Percentiles rank a stretch among this genome's conserved stretches.
phyloP scores from a whole-genome alignment of 2,888 invertebrate genomes.

The Chloroclystis v-ata region DNA sequence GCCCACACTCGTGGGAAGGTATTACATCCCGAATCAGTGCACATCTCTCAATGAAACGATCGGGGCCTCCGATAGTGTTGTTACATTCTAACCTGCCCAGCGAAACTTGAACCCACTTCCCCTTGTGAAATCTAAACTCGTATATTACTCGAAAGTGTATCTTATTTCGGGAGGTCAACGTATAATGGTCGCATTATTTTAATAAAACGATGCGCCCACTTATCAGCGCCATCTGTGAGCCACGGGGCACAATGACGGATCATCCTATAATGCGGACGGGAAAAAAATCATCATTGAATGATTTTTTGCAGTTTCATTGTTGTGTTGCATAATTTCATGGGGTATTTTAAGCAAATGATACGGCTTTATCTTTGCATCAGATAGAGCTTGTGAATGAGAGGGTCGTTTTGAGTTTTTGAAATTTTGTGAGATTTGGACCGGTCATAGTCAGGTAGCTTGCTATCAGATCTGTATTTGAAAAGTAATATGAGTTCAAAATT shows the following conservation, averaged over 20 bases:
- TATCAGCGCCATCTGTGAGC: constrained; percentile 71
- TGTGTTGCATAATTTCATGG: constrained; percentile 70
- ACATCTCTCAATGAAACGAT: constrained; percentile 65
- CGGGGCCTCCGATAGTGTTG: constrained; percentile 55
- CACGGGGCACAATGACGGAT: constrained; percentile 68
- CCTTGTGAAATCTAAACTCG: constrained; percentile 21
- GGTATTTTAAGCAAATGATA: constrained; percentile 77
- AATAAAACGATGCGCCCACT: constrained; percentile 67
- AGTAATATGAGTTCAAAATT: background rate
- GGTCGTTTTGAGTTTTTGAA: constrained; percentile 31
- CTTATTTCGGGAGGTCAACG: constrained; percentile 35
- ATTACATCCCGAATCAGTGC: constrained; percentile 65
- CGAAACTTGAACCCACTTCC: constrained; percentile 40
- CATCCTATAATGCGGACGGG: constrained; percentile 70
- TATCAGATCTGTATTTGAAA: background rate
- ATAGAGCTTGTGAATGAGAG: constrained; percentile 42
- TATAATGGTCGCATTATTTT: constrained; percentile 54
- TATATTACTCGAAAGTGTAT: constrained; percentile 4
- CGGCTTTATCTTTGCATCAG: constrained; percentile 67
- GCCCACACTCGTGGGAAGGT: constrained; percentile 68
- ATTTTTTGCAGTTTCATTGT: constrained; percentile 67
- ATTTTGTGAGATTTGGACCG: constrained; percentile 21
- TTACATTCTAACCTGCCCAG: constrained; percentile 41
- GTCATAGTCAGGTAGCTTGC: constrained; percentile 3
- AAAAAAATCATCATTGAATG: constrained; percentile 49